Evolutionary conservation across 2,797 vertebrate species (phyloP), one percentile per base, ranked within the genome.

Genomic region (Lutjanus campechanus): DNA sequence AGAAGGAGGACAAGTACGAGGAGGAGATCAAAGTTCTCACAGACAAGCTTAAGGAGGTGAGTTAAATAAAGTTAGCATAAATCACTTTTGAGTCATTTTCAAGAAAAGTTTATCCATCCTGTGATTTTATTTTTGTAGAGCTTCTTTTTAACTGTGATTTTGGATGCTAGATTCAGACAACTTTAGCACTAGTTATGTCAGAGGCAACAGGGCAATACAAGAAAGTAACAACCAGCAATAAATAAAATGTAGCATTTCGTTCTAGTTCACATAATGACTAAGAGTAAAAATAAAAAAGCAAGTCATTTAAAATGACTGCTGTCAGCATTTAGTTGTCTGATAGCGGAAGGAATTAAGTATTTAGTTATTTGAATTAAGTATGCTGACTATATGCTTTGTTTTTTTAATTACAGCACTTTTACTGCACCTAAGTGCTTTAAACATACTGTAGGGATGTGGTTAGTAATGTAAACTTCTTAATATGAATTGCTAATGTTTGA

Each of bases 1-100:
- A 97, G 93, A 99, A 99, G 90, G 98, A 99, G 91, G 98, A 99
- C 95, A 99, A 99, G 82, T 99, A 99, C 11, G 98, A 99, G 93
- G 98, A 99, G 88, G 98, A 99, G 93, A 99, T 99, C 94, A 99
- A 99, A 95, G 96, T 99, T 85, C 96, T 99, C 73, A 98, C 97
- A 92, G 98, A 99, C 95, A 99, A 98, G 92, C 96, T 99, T 94
- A 99, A 99, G 95, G 98, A 99, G 98, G 98, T 97, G 94, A 93
- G 95, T 90, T 56, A 13, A 22, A 20, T 43, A 0, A 22, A 41
- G 5, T 53, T 22, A 0, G 20, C 50, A 10, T 47, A 25, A 22
- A n/a, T 60, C 3, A 19, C 20, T 17, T 20, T 5, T 20, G 16
- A 40, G 17, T 40, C 17, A 46, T 47, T 69, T 13, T 36, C 29